Evolutionary conservation across 2,797 vertebrate genomes (phyloP), one percentile per base, ranked within the genome.

Genomic region (Serranus cabrilla): DNA sequence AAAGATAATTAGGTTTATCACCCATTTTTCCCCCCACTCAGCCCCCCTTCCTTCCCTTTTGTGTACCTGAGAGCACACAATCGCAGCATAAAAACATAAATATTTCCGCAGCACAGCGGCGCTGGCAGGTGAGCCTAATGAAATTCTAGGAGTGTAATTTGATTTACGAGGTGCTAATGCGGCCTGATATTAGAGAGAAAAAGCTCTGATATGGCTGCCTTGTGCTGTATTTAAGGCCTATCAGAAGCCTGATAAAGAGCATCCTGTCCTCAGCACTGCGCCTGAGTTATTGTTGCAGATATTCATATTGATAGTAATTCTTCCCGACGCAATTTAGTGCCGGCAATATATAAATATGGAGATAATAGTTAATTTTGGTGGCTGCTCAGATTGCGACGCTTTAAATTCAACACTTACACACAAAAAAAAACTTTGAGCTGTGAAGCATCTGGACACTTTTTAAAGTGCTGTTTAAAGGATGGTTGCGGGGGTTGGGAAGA

Each of bases 91-190:
- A 91, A 93, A 94, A 93, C 92, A 93, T 93, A 94, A 94, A 94
- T 94, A 94, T 94, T 93, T 94, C 90, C 86, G 80, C 90, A 78
- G 91, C 91, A 80, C 91, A 86, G 89, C 91, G 82, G 87, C 66
- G 79, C 89, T 94, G 93, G 92, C 94, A 94, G 94, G 91, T 94
- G 93, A 94, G 91, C 89, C 91, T 93, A 95, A 94, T 95, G 93
- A 94, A 95, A 94, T 92, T 93, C 93, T 91, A 89, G 90, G 88
- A 89, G 92, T 92, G 93, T 94, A 94, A 94, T 94, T 93, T 95
- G 93, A 95, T 95, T 95, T 95, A 94, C 92, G 93, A 94, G 89
- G 91, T 91, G 91, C 92, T 95, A 95, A 95, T 94, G 93, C 89
- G 81, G 91, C 83, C 91, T 92, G 93, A 94, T 95, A 94, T 93